These are phyloP conservation scores for Diogma glabrata DNA, from an alignment of 2,888 invertebrate species.

Conservation along the genomic window DNA sequence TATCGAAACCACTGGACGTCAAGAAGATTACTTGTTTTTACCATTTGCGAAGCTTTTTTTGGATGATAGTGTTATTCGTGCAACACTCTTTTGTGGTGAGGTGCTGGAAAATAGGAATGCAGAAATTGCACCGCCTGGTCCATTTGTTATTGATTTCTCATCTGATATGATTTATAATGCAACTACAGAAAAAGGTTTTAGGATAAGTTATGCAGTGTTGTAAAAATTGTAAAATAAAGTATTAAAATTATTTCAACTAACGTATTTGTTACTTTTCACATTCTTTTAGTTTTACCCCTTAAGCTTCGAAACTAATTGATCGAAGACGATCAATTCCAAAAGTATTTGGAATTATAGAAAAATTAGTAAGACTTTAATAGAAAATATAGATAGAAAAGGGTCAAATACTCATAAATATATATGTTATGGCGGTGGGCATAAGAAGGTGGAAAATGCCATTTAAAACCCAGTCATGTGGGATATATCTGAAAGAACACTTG, in stretches of 20 bases:
- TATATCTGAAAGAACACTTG: no score
- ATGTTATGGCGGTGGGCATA: no score
- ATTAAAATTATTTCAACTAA: background rate
- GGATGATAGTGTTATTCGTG: slow-evolving; percentile 28
- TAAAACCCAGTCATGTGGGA: no score
- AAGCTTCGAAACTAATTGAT: no score
- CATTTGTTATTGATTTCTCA: slow-evolving; percentile 45
- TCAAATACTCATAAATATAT: no score
- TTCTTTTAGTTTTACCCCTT: no score
- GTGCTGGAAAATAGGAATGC: slow-evolving; percentile 21
- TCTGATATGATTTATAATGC: slow-evolving; percentile 38
- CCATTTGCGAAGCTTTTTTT: slow-evolving; percentile 41
- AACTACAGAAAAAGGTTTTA: slow-evolving; percentile 28
- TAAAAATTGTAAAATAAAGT: background rate
- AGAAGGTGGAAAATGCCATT: no score
- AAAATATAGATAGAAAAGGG: no score
- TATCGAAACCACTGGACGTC: slow-evolving; percentile 36
- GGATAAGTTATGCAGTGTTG: slow-evolving; percentile 23
- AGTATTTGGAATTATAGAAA: no score
- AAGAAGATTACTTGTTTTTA: slow-evolving; percentile 44
- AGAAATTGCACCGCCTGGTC: slow-evolving; percentile 45
- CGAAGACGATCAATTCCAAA: no score
- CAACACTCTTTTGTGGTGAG: slow-evolving; percentile 31
- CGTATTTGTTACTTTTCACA: no score
- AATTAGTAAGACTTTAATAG: no score